Conservation (phyloP, 2,797 vertebrate species). For the Bradypus variegatus region DNA sequence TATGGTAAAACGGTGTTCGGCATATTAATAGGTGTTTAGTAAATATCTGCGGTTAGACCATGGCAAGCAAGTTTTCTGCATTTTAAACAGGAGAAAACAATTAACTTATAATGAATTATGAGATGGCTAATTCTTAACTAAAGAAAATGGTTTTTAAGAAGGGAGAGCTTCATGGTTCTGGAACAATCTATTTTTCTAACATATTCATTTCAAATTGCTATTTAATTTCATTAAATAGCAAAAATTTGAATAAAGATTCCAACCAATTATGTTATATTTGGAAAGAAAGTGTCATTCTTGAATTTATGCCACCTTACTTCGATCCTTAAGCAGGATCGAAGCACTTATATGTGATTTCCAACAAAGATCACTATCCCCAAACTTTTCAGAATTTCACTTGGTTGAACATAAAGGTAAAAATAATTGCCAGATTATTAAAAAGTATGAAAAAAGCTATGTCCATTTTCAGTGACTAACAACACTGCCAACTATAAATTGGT, state of each 20-base stretch:
- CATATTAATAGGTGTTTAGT: background rate
- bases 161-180: background rate
- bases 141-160: background rate
- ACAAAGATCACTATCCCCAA: background rate
- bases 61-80: background rate
- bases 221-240: background rate
- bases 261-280: background rate
- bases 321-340: background rate
- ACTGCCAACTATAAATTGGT: background rate
- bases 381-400: background rate
- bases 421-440: background rate
- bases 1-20: background rate
- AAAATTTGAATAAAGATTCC: background rate
- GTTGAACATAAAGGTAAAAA: background rate
- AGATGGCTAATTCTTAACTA: background rate
- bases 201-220: background rate
- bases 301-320: background rate
- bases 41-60: background rate
- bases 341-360: background rate
- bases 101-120: background rate
- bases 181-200: constrained; percentile 1
- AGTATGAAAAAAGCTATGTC: background rate
- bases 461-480: background rate
- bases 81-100: background rate
- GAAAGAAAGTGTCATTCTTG: background rate